A percentile compares a stretch with the other conserved stretches of the same genome.
Conservation (phyloP, 2,113 vertebrate species). For the Calidris pugnax region DNA sequence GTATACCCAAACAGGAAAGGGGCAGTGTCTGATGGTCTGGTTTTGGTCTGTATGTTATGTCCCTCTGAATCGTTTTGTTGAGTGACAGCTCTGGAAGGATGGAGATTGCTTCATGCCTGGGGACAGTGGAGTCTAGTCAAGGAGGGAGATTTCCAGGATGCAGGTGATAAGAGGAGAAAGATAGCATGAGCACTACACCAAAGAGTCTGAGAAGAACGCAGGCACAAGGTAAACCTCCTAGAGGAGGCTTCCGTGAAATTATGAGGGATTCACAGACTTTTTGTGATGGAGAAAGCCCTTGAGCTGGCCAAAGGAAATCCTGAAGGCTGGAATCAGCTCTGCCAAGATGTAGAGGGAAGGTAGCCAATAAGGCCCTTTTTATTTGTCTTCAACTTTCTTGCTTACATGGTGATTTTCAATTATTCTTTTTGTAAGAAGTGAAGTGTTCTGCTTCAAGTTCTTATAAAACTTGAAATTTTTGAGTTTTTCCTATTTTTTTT, state of each 20-base stretch:
- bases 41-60: neutral
- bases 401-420: neutral
- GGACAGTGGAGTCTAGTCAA: neutral
- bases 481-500: fast-evolving
- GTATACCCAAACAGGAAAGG: neutral
- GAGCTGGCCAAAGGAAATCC: neutral
- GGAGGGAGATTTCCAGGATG: neutral
- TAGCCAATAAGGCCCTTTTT: neutral
- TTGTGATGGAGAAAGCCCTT: neutral
- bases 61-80: neutral
- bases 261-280: neutral
- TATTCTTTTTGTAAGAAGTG: neutral
- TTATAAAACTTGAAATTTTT: neutral
- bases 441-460: neutral
- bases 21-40: neutral
- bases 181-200: neutral
- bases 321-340: neutral
- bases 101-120: fast-evolving
- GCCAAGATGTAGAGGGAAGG: neutral
- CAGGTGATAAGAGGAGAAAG: neutral
- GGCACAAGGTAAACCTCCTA: neutral
- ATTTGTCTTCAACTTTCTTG: neutral
- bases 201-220: neutral
- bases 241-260: neutral
- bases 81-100: neutral